Evolutionary conservation across 2,113 vertebrate genomes (phyloP).

Genomic region (Andinoacara biseriatus): DNA sequence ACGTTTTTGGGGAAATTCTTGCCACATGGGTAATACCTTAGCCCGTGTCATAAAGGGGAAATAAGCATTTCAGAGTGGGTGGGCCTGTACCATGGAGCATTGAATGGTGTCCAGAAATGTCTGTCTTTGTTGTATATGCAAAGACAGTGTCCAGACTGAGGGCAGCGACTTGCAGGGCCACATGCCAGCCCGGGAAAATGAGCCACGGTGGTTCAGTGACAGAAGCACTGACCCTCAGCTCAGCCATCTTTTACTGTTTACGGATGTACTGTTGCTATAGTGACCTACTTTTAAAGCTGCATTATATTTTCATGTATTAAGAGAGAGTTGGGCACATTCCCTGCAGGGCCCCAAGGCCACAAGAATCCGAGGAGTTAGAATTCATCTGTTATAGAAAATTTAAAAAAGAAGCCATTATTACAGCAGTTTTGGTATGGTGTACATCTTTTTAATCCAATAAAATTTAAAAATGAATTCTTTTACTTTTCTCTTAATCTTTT

Average conservation of each 20-base stretch:
- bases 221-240: constrained; percentile 64
- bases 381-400: background rate
- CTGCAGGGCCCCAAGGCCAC: background rate
- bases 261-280: constrained; percentile 46
- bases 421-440: background rate
- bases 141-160: constrained; percentile 46
- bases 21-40: background rate
- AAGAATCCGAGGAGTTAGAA: background rate
- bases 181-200: constrained; percentile 59
- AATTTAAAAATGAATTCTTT: background rate
- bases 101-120: constrained; percentile 48
- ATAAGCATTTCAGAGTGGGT: constrained; percentile 42
- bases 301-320: constrained; percentile 34
- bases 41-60: constrained; percentile 11
- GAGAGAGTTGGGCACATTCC: constrained; percentile 3
- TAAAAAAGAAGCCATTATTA: background rate
- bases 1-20: background rate
- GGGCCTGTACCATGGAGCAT: constrained; percentile 30
- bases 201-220: constrained; percentile 63
- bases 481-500: too few species aligned
- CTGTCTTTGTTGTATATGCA: constrained; percentile 50
- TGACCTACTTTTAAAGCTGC: constrained; percentile 48
- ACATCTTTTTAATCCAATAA: background rate
- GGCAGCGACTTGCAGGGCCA: constrained; percentile 51
- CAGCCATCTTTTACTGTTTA: constrained; percentile 57